Conservation (phyloP, 2,113 vertebrate genomes). For the Zootoca vivipara region DNA sequence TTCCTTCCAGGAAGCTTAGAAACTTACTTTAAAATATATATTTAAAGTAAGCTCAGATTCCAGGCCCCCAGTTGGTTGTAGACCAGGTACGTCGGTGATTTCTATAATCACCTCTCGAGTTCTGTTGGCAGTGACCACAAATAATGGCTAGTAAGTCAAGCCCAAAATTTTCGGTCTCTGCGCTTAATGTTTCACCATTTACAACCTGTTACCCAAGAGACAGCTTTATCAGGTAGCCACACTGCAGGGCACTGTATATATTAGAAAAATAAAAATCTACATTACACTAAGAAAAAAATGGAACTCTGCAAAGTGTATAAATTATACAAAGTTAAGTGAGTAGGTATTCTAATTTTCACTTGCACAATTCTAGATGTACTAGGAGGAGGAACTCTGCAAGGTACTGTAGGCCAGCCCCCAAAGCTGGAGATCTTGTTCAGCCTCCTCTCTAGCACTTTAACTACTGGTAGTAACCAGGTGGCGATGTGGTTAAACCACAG, state of each 20-base stretch:
- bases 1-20: too few relatives aligned
- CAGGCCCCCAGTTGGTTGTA: too few relatives aligned
- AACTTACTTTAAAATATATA: too few relatives aligned
- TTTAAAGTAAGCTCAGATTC: too few relatives aligned
- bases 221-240: neutral
- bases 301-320: neutral
- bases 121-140: neutral
- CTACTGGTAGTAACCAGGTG: too few relatives aligned
- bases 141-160: neutral
- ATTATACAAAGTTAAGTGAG: neutral
- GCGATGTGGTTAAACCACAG: too few relatives aligned
- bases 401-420: neutral
- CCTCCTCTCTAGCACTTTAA: neutral
- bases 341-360: neutral
- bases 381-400: neutral
- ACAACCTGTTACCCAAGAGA: neutral
- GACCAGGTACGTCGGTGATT: too few relatives aligned
- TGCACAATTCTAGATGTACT: neutral
- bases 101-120: neutral
- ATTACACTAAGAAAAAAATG: too few relatives aligned
- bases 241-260: too few relatives aligned
- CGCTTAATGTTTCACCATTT: neutral
- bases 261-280: neutral
- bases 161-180: neutral
- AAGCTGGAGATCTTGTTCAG: neutral